These are phyloP conservation scores for Motacilla alba DNA, from an alignment of 2,113 vertebrate genomes.

Conservation along the genomic window DNA sequence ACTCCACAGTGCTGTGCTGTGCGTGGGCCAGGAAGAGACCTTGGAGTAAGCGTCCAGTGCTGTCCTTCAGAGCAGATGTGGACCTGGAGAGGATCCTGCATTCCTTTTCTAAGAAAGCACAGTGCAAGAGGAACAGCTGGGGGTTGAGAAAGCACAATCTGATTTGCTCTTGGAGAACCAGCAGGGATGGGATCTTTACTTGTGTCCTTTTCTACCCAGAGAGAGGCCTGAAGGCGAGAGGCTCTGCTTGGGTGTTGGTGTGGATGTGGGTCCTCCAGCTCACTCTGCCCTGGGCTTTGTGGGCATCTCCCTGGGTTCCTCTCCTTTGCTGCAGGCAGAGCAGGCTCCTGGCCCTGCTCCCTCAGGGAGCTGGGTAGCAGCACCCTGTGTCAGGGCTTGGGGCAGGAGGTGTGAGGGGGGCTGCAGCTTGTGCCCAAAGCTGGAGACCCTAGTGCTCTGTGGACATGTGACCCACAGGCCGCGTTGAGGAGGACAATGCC, in stretches of 20 bases:
- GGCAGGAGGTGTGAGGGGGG: not conserved
- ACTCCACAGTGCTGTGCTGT: accelerated
- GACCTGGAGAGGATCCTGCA: not conserved
- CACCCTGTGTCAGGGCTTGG: not conserved
- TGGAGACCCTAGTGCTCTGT: not conserved
- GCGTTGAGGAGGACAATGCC: not conserved
- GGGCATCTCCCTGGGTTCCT: not conserved
- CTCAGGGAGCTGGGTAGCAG: not conserved
- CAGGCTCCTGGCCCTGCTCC: not conserved
- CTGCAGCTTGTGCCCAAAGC: not conserved
- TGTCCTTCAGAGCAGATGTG: not conserved
- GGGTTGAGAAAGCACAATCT: not conserved
- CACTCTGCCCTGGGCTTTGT: accelerated
- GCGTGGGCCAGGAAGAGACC: not conserved
- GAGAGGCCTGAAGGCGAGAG: not conserved
- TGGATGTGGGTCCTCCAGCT: not conserved
- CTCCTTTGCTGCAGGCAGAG: not conserved
- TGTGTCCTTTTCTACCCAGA: not conserved
- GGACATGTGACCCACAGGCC: accelerated
- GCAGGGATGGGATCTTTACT: not conserved
- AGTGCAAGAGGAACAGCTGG: not conserved
- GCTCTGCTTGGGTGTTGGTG: not conserved
- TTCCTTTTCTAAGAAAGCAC: not conserved
- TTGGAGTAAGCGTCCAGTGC: not conserved
- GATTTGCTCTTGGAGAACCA: not conserved